Base-by-base conservation (phyloP, 2,888 invertebrate genomes). In the Synanthedon formicaeformis region DNA sequence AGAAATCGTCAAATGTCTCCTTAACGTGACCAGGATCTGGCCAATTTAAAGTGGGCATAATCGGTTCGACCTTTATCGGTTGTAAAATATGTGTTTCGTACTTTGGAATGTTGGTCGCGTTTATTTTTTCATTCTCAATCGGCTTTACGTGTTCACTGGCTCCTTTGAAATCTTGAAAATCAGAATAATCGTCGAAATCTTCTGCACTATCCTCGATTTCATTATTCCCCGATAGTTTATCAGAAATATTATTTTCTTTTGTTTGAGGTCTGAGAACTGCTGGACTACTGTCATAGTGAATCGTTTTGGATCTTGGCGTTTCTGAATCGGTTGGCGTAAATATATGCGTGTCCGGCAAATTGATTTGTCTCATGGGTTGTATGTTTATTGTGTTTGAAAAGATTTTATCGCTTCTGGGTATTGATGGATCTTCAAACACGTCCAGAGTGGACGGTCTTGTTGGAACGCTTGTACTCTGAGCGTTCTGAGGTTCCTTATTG, bases 251-350 rank as follows among this genome's bases (percentile, higher is more conserved):
- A 50, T 59, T 65, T 12, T 63, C 63, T 50, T 65, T 54, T 41
- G 67, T 55, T 57, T 78, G 75, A 14, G 80, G 74, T 45, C 80
- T 57, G n/a, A 82, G 64, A 23, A 75, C 68, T 11, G 73, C 58
- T n/a, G 77, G 69, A 50, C 61, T 66, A 52, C 58, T 72, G 56
- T 81, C 76, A 57, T 88, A 87, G 62, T 88, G 88, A 52, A 88
- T 88, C 16, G 87, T 88, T 71, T 86, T 88, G 40, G 88, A 88
- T 57, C 86, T 76, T 40, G 88, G 88, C 53, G 80, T 86, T 69
- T 88, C 86, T 0, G 88, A 88, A 64, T 88, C 85, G 34, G 85
- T 85, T 4, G 88, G 88, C 53, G 88, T 88, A 60, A 86, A 88
- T 53, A 88, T 88, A 63, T 88, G 88, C 23, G 88, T 88, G 56